phyloP scores from a whole-genome alignment of 2,888 invertebrate genomes.

The Gibbula magus region DNA sequence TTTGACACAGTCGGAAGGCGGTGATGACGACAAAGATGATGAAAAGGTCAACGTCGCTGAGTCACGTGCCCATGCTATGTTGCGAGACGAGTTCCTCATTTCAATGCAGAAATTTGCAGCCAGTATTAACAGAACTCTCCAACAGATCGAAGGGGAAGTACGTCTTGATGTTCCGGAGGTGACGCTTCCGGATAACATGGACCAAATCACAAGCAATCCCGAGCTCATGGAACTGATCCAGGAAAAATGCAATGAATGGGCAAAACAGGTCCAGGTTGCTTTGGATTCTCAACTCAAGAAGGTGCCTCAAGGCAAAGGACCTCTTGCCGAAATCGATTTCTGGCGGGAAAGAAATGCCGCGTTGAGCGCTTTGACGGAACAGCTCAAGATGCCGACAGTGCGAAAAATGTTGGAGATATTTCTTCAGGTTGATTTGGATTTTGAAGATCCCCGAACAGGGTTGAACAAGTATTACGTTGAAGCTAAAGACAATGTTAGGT shows the following conservation, averaged over 20 bases:
- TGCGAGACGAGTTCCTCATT: slow-evolving; percentile 77
- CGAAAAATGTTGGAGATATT: slow-evolving; percentile 80
- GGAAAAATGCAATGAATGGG: slow-evolving; percentile 79
- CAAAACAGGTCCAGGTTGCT: slow-evolving; percentile 70
- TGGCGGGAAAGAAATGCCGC: slow-evolving; percentile 89
- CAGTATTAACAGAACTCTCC: slow-evolving; percentile 81
- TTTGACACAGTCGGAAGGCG: slow-evolving; percentile 41
- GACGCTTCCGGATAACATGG: slow-evolving; percentile 69
- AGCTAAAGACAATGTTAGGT: slow-evolving; percentile 86
- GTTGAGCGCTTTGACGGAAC: slow-evolving; percentile 86
- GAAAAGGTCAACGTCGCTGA: slow-evolving; percentile 63
- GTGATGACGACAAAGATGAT: slow-evolving; percentile 36
- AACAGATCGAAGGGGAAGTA: slow-evolving; percentile 86
- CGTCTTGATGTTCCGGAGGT: slow-evolving; percentile 75
- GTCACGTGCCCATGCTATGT: slow-evolving; percentile 69
- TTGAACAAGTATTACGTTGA: slow-evolving; percentile 82
- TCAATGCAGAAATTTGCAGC: slow-evolving; percentile 78
- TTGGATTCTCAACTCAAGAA: slow-evolving; percentile 70
- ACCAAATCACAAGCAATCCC: slow-evolving; percentile 71
- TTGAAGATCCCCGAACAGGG: slow-evolving; percentile 80
- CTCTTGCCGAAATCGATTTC: slow-evolving; percentile 88
- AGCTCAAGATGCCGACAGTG: slow-evolving; percentile 85
- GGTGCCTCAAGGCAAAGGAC: slow-evolving; percentile 82
- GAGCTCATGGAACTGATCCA: slow-evolving; percentile 76
- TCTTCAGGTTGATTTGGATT: slow-evolving; percentile 78